These are phyloP conservation scores for Drosophila infuscata DNA, from an alignment of 2,888 invertebrate genomes.

Conservation along the genomic window DNA sequence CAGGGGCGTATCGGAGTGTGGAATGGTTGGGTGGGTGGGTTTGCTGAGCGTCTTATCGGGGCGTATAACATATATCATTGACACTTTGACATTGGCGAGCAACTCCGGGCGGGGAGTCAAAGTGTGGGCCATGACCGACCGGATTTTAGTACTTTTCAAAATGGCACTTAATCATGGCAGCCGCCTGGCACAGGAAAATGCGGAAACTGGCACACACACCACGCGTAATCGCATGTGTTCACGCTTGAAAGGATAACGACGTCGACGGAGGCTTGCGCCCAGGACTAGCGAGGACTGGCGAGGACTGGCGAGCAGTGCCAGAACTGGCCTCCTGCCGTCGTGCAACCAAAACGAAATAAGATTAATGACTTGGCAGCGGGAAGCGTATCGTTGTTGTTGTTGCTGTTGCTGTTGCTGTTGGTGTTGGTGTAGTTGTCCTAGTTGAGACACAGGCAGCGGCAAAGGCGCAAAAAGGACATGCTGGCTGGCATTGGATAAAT, in stretches of 20 bases:
- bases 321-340: conserved; percentile 40
- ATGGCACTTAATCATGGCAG: conserved; percentile 85
- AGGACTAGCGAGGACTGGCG: background rate
- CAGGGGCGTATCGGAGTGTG: background rate
- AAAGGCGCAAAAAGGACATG: conserved; percentile 5
- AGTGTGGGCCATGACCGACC: conserved; percentile 76
- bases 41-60: conserved; percentile 73
- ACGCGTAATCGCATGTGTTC: conserved; percentile 84
- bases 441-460: conserved; percentile 2
- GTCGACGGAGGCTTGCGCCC: conserved; percentile 10
- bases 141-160: conserved; percentile 85
- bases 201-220: conserved; percentile 83
- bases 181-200: conserved; percentile 80
- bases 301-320: conserved; percentile 6
- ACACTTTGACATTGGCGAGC: conserved; percentile 82
- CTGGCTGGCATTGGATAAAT: conserved; percentile 77
- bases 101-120: conserved; percentile 31
- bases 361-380: conserved; percentile 82
- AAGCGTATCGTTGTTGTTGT: conserved; percentile 20
- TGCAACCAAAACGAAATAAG: conserved; percentile 80
- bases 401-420: conserved; percentile 8
- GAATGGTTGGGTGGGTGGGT: conserved; percentile 3
- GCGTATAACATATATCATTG: conserved; percentile 83
- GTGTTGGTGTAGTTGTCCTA: conserved; percentile 19
- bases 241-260: conserved; percentile 84